Evolutionary conservation across 1,140 invertebrate genomes (phyloP).

Genomic region (Eriocheir sinensis): DNA sequence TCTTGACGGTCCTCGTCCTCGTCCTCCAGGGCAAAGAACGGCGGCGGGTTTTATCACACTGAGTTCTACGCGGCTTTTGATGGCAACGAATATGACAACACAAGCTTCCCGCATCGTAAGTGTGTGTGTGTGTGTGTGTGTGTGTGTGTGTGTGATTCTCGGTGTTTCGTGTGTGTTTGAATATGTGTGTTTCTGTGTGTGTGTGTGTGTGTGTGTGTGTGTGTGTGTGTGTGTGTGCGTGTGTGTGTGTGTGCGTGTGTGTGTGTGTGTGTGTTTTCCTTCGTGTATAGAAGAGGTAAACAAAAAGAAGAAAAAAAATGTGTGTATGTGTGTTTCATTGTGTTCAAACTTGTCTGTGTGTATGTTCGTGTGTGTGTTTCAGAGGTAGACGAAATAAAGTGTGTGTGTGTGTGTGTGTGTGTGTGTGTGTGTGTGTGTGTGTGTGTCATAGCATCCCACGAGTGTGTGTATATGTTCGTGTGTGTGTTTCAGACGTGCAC

Average conservation of each 20-base stretch:
- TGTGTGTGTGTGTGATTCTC: background rate
- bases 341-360: background rate
- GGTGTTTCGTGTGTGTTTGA: background rate
- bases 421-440: slow-evolving; percentile 24
- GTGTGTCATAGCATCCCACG: background rate
- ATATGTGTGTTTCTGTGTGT: background rate
- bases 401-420: slow-evolving; percentile 16
- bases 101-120: slow-evolving; percentile 74
- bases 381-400: too few species aligned
- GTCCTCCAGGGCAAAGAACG: slow-evolving; percentile 58
- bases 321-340: background rate
- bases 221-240: background rate
- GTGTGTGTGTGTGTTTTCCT: background rate
- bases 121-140: slow-evolving; percentile 24
- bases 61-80: slow-evolving; percentile 71
- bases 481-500: slow-evolving; percentile 66
- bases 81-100: slow-evolving; percentile 75
- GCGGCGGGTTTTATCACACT: slow-evolving; percentile 73
- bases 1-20: too few species aligned
- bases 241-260: too few species aligned
- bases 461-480: background rate
- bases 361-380: background rate
- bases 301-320: background rate
- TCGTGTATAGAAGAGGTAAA: background rate
- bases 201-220: slow-evolving; percentile 14